A percentile compares a stretch with the other conserved stretches of the same genome.
phyloP scores from a whole-genome alignment of 2,113 vertebrate genomes.

The Paradoxurus hermaphroditus region DNA sequence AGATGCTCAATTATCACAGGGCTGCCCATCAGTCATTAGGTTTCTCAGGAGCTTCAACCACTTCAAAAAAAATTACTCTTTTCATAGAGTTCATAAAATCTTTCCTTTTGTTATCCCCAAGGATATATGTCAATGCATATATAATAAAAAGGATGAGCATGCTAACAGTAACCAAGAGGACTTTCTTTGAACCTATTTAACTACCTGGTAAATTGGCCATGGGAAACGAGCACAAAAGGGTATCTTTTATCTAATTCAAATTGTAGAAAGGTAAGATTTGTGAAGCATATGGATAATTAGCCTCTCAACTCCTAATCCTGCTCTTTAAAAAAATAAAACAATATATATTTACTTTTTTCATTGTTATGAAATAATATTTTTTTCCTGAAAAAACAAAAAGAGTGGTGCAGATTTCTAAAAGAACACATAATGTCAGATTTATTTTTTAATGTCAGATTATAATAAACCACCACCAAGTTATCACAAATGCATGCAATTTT shows the following conservation, averaged over 20 bases:
- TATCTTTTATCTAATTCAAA: constrained; percentile 8
- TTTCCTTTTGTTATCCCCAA: not conserved
- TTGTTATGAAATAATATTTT: not conserved
- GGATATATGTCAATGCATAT: not conserved
- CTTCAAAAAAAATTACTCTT: not conserved
- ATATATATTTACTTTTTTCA: not conserved
- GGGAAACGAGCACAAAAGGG: not conserved
- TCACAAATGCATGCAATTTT: not conserved
- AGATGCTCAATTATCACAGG: not conserved
- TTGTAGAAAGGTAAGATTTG: not conserved
- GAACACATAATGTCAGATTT: not conserved
- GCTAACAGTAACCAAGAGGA: not conserved
- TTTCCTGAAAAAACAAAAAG: not conserved
- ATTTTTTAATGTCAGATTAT: not conserved
- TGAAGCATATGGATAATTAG: not conserved
- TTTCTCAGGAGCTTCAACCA: not conserved
- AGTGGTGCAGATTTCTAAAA: not conserved
- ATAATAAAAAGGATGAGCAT: not conserved
- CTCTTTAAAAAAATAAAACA: constrained; percentile 29
- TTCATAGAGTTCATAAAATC: not conserved
- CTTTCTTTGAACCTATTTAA: not conserved
- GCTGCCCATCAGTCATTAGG: not conserved
- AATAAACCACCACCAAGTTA: not conserved
- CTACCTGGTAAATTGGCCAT: not conserved
- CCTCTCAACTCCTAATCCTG: not conserved